Percentiles rank a stretch among this genome's conserved stretches.
Evolutionary conservation across 2,113 vertebrate species (phyloP).

Genomic region (Xiphias gladius): DNA sequence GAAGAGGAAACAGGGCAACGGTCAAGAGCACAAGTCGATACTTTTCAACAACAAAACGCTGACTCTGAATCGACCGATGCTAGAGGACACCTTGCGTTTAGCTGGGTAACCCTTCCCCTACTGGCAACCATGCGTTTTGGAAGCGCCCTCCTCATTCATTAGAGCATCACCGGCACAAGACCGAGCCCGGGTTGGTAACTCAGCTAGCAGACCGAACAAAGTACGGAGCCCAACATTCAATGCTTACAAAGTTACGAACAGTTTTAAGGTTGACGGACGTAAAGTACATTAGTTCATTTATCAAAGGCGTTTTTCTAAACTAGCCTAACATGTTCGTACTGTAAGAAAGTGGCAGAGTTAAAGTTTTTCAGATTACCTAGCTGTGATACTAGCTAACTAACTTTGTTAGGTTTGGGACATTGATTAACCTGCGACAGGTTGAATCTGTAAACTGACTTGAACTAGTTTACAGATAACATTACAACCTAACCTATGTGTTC

Average conservation of each 20-base stretch:
- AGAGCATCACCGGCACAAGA: neutral
- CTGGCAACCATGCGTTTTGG: too few species aligned
- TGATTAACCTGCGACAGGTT: neutral
- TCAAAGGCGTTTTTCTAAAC: neutral
- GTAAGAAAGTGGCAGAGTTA: neutral
- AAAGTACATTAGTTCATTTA: neutral
- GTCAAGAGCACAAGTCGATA: too few species aligned
- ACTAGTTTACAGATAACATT: neutral
- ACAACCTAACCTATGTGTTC: too few species aligned
- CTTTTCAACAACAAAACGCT: too few species aligned
- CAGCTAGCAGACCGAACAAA: neutral
- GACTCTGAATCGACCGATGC: neutral
- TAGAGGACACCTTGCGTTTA: neutral
- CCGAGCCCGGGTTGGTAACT: neutral
- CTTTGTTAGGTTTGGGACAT: neutral
- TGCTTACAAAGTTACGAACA: neutral
- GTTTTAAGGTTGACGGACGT: neutral
- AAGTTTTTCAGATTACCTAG: neutral
- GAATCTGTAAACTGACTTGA: neutral
- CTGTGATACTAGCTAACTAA: too few species aligned
- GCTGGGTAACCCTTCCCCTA: neutral
- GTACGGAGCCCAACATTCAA: neutral
- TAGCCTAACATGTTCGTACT: neutral
- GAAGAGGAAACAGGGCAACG: neutral
- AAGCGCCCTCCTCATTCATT: rapidly evolving